A percentile compares a stretch with the other conserved stretches of the same genome.
Conservation (phyloP, 2,113 vertebrate genomes). For the Pyxicephalus adspersus region DNA sequence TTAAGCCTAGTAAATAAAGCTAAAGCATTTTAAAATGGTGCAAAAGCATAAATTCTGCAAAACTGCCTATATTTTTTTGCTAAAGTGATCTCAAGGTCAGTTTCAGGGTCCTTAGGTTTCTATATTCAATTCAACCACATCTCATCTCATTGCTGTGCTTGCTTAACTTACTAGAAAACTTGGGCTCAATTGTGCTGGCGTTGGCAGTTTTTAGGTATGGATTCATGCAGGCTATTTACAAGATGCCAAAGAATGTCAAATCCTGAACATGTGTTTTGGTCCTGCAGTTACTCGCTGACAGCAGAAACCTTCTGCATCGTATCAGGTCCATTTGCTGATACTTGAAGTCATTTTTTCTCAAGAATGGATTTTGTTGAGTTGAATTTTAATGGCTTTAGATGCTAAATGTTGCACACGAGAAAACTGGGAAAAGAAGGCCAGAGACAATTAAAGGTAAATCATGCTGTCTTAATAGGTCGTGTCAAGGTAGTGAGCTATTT, state of each 20-base stretch:
- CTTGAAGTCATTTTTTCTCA: constrained; percentile 72
- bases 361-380: constrained; percentile 71
- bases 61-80: constrained; percentile 58
- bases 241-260: constrained; percentile 81
- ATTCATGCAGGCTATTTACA: constrained; percentile 77
- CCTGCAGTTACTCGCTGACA: constrained; percentile 73
- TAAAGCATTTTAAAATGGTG: constrained; percentile 59
- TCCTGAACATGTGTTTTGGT: constrained; percentile 75
- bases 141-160: constrained; percentile 74
- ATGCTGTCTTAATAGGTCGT: constrained; percentile 36
- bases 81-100: constrained; percentile 73
- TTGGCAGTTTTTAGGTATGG: constrained; percentile 80
- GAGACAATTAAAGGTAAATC: constrained; percentile 65
- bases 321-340: constrained; percentile 79
- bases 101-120: constrained; percentile 73
- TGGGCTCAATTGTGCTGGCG: constrained; percentile 76
- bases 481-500: neutral
- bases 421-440: constrained; percentile 56
- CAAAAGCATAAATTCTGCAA: constrained; percentile 57
- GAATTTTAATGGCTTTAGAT: constrained; percentile 74
- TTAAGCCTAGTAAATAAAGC: constrained; percentile 50
- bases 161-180: constrained; percentile 78
- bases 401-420: constrained; percentile 70
- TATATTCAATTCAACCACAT: constrained; percentile 73
- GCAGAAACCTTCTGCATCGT: constrained; percentile 75